phyloP scores from a whole-genome alignment of 2,797 vertebrate species.

The Scleropages formosus region DNA sequence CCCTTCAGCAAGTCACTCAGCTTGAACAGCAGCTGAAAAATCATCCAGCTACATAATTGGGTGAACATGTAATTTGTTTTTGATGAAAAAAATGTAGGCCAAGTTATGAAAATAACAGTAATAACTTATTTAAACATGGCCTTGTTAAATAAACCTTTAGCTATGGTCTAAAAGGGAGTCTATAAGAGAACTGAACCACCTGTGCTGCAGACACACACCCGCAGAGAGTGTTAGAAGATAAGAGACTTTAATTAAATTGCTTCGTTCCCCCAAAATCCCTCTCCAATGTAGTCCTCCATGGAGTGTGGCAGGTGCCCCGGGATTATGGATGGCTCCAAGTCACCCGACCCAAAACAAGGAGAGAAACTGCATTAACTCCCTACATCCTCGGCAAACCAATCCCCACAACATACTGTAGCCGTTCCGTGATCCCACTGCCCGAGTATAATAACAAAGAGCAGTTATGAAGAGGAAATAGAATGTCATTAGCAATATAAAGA shows the following conservation, averaged over 20 bases:
- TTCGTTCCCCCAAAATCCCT: slow-evolving; percentile 44
- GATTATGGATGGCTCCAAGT: neutral
- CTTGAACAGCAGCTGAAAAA: too few relatives aligned
- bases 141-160: slow-evolving; percentile 20
- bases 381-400: neutral
- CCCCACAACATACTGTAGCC: neutral
- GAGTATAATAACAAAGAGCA: neutral
- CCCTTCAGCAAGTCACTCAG: too few relatives aligned
- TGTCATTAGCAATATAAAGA: neutral
- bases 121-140: slow-evolving; percentile 16
- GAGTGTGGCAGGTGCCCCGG: neutral
- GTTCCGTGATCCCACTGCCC: too few relatives aligned
- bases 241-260: slow-evolving; percentile 55
- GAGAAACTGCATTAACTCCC: neutral
- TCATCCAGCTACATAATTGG: too few relatives aligned
- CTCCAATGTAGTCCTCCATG: slow-evolving; percentile 33
- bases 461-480: neutral
- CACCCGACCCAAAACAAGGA: neutral
- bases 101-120: too few relatives aligned
- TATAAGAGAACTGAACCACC: slow-evolving; percentile 28
- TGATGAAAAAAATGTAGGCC: too few relatives aligned
- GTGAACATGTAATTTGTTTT: too few relatives aligned
- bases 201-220: slow-evolving; percentile 48
- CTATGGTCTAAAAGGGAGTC: neutral
- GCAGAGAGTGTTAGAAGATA: slow-evolving; percentile 47